Evolutionary conservation across 2,888 invertebrate genomes (phyloP).

Genomic region (Odontocerum albicorne): DNA sequence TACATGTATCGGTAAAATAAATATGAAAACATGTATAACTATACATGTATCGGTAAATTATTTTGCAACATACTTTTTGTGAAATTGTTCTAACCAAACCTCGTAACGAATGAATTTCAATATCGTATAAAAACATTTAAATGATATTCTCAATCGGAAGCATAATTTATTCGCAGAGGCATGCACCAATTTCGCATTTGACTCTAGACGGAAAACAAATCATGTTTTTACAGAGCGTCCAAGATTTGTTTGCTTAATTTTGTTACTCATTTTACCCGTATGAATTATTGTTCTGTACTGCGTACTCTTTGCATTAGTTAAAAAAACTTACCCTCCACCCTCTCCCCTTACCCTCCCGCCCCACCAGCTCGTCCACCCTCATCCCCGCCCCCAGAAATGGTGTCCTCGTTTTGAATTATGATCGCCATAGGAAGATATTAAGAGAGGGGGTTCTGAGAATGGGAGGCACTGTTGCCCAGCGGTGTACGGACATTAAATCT

Average conservation of each 20-base stretch:
- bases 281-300: conserved; percentile 31
- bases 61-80: too few species aligned
- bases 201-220: neutral
- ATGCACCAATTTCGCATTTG: neutral
- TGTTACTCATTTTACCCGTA: conserved; percentile 25
- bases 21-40: too few species aligned
- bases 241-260: conserved; percentile 24
- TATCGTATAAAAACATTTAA: too few species aligned
- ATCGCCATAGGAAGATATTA: conserved; percentile 37
- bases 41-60: too few species aligned
- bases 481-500: conserved; percentile 30
- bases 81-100: too few species aligned
- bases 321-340: conserved; percentile 22
- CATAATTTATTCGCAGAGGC: too few species aligned
- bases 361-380: neutral
- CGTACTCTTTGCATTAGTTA: conserved; percentile 34
- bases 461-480: conserved; percentile 13
- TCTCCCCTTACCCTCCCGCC: conserved; percentile 6
- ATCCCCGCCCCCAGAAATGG: conserved; percentile 18
- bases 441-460: conserved; percentile 18
- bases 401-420: conserved; percentile 37
- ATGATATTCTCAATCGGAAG: too few species aligned
- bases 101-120: too few species aligned
- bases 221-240: neutral
- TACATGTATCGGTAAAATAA: too few species aligned